Percentiles rank a stretch among this genome's conserved stretches.
These are phyloP conservation scores for Platichthys stellatus DNA, from an alignment of 2,113 vertebrate species.

Conservation along the genomic window DNA sequence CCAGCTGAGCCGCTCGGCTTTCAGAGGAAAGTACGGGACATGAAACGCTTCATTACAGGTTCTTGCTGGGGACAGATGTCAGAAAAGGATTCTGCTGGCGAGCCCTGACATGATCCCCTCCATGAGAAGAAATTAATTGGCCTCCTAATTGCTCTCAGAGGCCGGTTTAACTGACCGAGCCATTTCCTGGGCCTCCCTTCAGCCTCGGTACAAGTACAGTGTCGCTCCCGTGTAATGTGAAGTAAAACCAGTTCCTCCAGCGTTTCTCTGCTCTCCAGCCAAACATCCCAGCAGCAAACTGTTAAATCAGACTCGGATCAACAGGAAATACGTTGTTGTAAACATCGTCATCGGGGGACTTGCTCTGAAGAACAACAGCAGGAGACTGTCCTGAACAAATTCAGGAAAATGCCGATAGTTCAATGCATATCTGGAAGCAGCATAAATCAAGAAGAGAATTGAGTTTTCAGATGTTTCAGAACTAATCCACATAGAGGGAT, in stretches of 20 bases:
- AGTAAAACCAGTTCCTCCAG: constrained; percentile 10
- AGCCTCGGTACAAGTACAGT: constrained; percentile 41
- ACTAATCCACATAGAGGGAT: too few relatives aligned
- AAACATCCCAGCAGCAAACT: too few relatives aligned
- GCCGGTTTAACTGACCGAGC: constrained; percentile 36
- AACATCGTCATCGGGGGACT: too few relatives aligned
- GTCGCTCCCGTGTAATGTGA: constrained; percentile 45
- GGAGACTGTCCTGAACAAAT: too few relatives aligned
- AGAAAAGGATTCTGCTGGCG: constrained; percentile 42
- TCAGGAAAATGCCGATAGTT: too few relatives aligned
- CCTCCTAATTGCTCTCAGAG: constrained; percentile 66
- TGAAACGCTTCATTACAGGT: constrained; percentile 25
- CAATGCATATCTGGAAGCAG: too few relatives aligned
- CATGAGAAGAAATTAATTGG: constrained; percentile 68
- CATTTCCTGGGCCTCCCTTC: constrained; percentile 28
- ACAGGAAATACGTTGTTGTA: too few relatives aligned
- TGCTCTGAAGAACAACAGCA: too few relatives aligned
- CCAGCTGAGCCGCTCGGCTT: constrained; percentile 18
- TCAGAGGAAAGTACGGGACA: constrained; percentile 15
- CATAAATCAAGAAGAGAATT: too few relatives aligned
- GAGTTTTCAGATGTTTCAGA: too few relatives aligned
- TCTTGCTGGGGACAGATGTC: constrained; percentile 51
- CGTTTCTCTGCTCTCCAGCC: background rate
- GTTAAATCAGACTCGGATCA: too few relatives aligned
- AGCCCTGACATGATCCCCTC: constrained; percentile 51